A percentile compares a stretch with the other conserved stretches of the same genome.
Evolutionary conservation across 2,888 invertebrate genomes (phyloP).

Genomic region (Branchellion lobata): DNA sequence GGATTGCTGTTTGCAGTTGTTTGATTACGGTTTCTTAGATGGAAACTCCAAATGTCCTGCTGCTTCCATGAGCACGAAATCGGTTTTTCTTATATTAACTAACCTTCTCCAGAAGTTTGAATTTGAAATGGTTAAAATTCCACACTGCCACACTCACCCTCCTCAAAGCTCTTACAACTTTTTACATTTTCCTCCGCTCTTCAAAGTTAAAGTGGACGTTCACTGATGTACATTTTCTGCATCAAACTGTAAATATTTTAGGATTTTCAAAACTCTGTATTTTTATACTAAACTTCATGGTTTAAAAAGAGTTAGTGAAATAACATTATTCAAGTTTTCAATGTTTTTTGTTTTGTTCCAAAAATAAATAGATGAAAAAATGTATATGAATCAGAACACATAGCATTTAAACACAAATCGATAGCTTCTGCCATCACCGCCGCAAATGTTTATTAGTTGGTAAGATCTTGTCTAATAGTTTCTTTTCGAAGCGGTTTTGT

Average conservation of each 20-base stretch:
- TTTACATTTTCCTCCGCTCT: constrained; percentile 4
- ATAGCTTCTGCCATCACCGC: constrained; percentile 12
- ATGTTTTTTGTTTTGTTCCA: not conserved
- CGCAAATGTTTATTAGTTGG: constrained; percentile 21
- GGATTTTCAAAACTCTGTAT: too few species aligned
- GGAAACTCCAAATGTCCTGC: not conserved
- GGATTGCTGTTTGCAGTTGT: not conserved
- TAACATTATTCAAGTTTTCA: not conserved
- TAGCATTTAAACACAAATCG: not conserved
- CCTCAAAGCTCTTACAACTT: constrained; percentile 16
- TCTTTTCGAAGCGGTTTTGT: not conserved
- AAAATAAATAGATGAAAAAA: not conserved
- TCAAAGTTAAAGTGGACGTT: constrained; percentile 24
- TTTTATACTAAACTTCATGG: too few species aligned
- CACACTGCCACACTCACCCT: not conserved
- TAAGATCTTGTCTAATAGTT: constrained; percentile 1
- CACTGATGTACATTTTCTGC: not conserved
- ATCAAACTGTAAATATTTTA: not conserved
- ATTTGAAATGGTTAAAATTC: constrained; percentile 9
- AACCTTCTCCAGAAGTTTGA: constrained; percentile 36
- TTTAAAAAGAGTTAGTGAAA: too few species aligned
- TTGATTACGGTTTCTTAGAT: not conserved
- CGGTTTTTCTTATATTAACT: constrained; percentile 7
- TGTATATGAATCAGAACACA: not conserved
- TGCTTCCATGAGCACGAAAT: constrained; percentile 8